These are phyloP conservation scores for Corydoras sp. DNA, from an alignment of 2,113 vertebrate species.

Conservation along the genomic window DNA sequence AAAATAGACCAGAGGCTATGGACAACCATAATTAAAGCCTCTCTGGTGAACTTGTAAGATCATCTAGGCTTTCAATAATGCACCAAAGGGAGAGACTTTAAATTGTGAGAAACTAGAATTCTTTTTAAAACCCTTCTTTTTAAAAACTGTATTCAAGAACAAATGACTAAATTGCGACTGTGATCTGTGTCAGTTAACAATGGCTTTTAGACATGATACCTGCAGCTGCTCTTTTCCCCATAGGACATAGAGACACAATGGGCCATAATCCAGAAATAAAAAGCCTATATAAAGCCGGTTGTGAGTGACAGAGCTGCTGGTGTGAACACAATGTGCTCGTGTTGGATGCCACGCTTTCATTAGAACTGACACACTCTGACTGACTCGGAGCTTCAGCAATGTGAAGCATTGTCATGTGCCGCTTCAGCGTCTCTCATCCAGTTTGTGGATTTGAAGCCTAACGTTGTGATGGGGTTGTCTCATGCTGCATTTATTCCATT, in stretches of 20 bases:
- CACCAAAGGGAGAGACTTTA: slow-evolving; percentile 7
- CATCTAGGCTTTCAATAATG: background rate
- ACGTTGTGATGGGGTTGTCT: slow-evolving; percentile 22
- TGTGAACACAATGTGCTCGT: slow-evolving; percentile 41
- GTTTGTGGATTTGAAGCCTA: slow-evolving; percentile 25
- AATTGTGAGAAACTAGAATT: slow-evolving; percentile 12
- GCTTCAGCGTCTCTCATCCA: slow-evolving; percentile 47
- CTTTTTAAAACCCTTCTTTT: too few species aligned
- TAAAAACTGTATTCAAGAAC: background rate
- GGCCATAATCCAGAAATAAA: slow-evolving; percentile 24
- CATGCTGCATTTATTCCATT: slow-evolving; percentile 44
- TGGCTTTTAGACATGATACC: background rate
- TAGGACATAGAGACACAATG: slow-evolving; percentile 26
- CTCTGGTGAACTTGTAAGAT: slow-evolving; percentile 9
- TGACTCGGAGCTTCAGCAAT: slow-evolving; percentile 44
- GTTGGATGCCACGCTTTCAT: slow-evolving; percentile 50
- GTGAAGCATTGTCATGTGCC: slow-evolving; percentile 56
- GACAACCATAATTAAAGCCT: slow-evolving; percentile 23
- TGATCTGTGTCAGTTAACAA: background rate
- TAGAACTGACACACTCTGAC: slow-evolving; percentile 39
- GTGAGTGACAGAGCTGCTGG: slow-evolving; percentile 41
- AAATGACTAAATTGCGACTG: background rate
- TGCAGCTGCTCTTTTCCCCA: slow-evolving; percentile 7
- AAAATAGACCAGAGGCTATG: slow-evolving; percentile 30
- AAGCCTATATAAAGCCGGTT: slow-evolving; percentile 52